Evolutionary conservation across 1,140 invertebrate genomes (phyloP), one percentile per base, ranked within the genome.

Genomic region (Zaprionus davidi): DNA sequence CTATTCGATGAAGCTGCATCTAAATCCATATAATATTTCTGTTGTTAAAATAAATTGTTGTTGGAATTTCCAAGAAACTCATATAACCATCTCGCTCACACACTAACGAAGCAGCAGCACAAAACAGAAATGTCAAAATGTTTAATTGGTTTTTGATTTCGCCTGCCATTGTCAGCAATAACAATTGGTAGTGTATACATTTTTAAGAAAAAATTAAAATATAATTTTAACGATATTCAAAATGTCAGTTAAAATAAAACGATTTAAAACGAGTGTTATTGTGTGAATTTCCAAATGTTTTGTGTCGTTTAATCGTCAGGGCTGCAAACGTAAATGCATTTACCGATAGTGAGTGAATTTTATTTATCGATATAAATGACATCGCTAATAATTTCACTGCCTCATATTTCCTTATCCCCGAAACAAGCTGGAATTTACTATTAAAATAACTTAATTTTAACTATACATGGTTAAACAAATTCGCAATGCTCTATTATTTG

Each of bases 41-140:
- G 78, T 81, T 81, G 75, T 73, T 77, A 34, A 76, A 72, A 85
- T 49, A 76, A 87, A 57, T 87, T 87, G 84, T 88, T 87, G 85
- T 88, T 87, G 84, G 85, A 74, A 87, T 81, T 90, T 90, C 84
- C 84, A 90, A 81, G 63, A 69, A 78, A 58, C 44, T 11, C 15
- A 62, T 87, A 84, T 84, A 72, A 70, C 81, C 57, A 71, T 87
- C 85, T 31, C 78, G 13, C 71, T 87, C 63, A 22, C 81, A 71
- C 73, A 12, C 36, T 51, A 17, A 68, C 68, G 68, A 76, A 59
- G 55, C 55, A 81, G 51, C 26, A 53, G 63, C 63, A 64, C 68
- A 80, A 74, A 86, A 82, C 73, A 87, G 65, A 71, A 79, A 69
- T 34, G 58, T 70, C 55, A 62, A 72, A 65, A 66, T 59, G 53